phyloP scores from a whole-genome alignment of 2,113 vertebrate genomes.

The Glareola pratincola region DNA sequence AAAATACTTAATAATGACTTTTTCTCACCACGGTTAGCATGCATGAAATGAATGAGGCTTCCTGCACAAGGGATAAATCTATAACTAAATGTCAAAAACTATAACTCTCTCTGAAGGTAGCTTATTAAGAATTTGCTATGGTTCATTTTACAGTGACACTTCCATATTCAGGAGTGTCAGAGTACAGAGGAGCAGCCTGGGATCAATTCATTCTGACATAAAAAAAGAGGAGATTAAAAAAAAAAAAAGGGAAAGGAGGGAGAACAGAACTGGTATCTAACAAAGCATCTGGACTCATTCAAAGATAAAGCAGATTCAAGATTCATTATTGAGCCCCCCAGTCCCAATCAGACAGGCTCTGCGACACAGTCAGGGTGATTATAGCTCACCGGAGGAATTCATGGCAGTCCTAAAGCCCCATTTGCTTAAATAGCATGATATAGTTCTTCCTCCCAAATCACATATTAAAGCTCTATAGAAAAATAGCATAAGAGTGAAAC shows the following conservation, averaged over 20 bases:
- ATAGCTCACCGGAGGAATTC: not conserved
- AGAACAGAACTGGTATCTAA: constrained; percentile 43
- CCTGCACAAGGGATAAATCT: constrained; percentile 52
- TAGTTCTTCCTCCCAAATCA: constrained; percentile 15
- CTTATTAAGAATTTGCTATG: constrained; percentile 71
- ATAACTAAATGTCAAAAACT: constrained; percentile 69
- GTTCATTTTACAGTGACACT: constrained; percentile 74
- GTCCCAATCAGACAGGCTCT: not conserved
- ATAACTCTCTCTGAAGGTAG: constrained; percentile 68
- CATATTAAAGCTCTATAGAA: not conserved
- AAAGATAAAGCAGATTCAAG: constrained; percentile 54
- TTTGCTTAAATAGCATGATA: constrained; percentile 49
- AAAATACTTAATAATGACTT: constrained; percentile 56
- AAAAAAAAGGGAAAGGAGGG: not conserved
- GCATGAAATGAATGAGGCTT: constrained; percentile 47
- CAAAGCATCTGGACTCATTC: constrained; percentile 60
- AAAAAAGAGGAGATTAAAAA: not conserved
- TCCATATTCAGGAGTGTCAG: constrained; percentile 70
- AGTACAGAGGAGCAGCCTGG: constrained; percentile 41
- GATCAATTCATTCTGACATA: constrained; percentile 67
- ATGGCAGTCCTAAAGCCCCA: not conserved
- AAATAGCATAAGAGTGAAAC: not conserved
- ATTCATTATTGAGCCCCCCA: constrained; percentile 24
- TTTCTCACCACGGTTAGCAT: constrained; percentile 50
- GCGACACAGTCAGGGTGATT: not conserved